A percentile compares a stretch with the other conserved stretches of the same genome.
Evolutionary conservation across 2,888 invertebrate genomes (phyloP).

Genomic region (Hemithea aestivaria): DNA sequence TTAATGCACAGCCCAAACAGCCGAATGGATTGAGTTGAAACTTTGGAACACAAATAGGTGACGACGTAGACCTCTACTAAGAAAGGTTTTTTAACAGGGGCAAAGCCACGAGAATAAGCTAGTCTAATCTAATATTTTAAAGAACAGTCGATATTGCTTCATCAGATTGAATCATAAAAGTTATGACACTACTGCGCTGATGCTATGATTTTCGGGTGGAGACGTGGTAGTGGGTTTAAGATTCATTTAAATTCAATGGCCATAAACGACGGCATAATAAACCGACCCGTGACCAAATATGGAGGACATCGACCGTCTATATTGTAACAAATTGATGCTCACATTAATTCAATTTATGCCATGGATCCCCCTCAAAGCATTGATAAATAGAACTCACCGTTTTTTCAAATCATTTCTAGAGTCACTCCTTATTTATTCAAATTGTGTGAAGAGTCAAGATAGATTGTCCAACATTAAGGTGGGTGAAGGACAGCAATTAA

Average conservation of each 20-base stretch:
- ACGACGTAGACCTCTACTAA: no score
- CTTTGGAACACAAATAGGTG: no score
- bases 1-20: no score
- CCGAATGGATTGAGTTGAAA: no score
- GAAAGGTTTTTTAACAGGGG: no score
- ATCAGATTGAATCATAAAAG: no score
- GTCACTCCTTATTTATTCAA: conserved; percentile 53
- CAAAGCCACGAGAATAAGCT: no score
- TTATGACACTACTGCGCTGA: no score
- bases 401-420: conserved; percentile 58
- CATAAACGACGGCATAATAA: conserved; percentile 13
- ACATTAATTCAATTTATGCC: conserved; percentile 63
- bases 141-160: no score
- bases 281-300: conserved; percentile 29
- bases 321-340: conserved; percentile 50
- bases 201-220: no score
- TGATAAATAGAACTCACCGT: conserved; percentile 44
- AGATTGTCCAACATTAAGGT: conserved; percentile 34
- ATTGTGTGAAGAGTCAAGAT: conserved; percentile 46
- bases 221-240: background rate
- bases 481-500: conserved; percentile 63
- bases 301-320: conserved; percentile 37
- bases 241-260: conserved; percentile 16
- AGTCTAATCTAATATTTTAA: no score
- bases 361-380: conserved; percentile 24